These are phyloP conservation scores for Triplophysa siluroides DNA, from an alignment of 2,113 vertebrate genomes.

Conservation along the genomic window DNA sequence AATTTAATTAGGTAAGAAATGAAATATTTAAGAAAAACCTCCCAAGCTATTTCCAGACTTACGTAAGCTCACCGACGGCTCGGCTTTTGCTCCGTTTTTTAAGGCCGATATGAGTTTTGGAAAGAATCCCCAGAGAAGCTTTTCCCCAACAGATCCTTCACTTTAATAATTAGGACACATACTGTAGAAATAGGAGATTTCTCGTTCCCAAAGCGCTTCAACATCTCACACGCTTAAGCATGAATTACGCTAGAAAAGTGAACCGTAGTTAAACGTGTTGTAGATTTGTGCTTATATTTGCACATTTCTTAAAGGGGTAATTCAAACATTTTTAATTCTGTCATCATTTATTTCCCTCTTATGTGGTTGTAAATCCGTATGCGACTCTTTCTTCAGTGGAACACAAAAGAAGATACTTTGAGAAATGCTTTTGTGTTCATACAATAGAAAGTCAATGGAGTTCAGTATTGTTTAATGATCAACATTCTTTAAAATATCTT, in stretches of 20 bases:
- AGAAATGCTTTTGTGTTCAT: no score
- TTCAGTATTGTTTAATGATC: no score
- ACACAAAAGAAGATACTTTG: no score
- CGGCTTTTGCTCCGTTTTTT: slow-evolving; percentile 25
- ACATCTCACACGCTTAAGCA: not conserved
- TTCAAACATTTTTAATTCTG: no score
- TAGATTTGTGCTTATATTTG: not conserved
- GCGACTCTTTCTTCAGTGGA: no score
- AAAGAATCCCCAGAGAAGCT: slow-evolving; percentile 59
- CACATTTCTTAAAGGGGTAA: no score
- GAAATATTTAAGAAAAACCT: slow-evolving; percentile 77
- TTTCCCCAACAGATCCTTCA: slow-evolving; percentile 60
- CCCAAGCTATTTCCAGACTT: slow-evolving; percentile 64
- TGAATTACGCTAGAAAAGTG: not conserved
- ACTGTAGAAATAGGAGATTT: slow-evolving; percentile 52
- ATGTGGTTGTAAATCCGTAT: no score
- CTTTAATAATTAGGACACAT: slow-evolving; percentile 70
- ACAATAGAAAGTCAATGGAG: no score
- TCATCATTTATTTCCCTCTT: no score
- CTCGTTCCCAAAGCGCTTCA: slow-evolving; percentile 47
- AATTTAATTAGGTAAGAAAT: slow-evolving; percentile 70
- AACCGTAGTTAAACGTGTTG: not conserved
- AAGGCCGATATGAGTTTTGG: slow-evolving; percentile 57
- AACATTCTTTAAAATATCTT: no score
- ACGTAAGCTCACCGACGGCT: slow-evolving; percentile 67